Evolutionary conservation across 2,888 invertebrate genomes (phyloP).

Genomic region (Glomeris marginata): DNA sequence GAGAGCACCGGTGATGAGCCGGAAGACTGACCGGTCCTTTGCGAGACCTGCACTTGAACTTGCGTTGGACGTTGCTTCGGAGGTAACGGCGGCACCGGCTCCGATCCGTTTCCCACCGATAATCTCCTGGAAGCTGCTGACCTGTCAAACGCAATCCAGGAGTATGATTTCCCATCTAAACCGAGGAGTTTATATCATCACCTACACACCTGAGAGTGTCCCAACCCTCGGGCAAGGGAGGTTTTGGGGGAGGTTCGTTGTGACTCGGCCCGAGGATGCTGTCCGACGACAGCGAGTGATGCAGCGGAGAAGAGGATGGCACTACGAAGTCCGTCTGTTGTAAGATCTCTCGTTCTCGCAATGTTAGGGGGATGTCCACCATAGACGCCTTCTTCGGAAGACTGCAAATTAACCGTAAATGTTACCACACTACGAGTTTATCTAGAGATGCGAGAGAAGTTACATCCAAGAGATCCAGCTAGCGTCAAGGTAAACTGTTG

Average conservation of each 20-base stretch:
- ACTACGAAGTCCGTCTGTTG: slow-evolving; percentile 24
- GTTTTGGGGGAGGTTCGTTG: slow-evolving; percentile 64
- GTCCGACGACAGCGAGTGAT: slow-evolving; percentile 25
- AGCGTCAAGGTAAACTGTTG: no score
- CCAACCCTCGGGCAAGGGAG: slow-evolving; percentile 49
- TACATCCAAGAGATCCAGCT: no score
- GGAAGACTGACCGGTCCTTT: not conserved
- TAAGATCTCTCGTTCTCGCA: slow-evolving; percentile 29
- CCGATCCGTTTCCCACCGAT: slow-evolving; percentile 2
- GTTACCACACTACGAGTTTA: no score
- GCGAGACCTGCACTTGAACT: not conserved
- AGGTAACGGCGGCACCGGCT: slow-evolving; percentile 10
- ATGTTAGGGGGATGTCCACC: slow-evolving; percentile 30
- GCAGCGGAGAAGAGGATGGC: slow-evolving; percentile 1
- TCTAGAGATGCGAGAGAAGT: no score
- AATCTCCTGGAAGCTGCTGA: not conserved
- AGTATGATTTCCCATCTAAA: no score
- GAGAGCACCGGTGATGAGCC: no score
- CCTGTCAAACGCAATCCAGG: no score
- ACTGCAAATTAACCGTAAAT: no score
- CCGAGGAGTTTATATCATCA: no score
- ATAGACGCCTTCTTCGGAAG: slow-evolving; percentile 20
- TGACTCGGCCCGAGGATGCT: slow-evolving; percentile 21
- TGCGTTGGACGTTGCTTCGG: slow-evolving; percentile 1
- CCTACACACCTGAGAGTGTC: slow-evolving; percentile 1